Percentiles rank a stretch among this genome's conserved stretches.
phyloP scores from a whole-genome alignment of 2,888 invertebrate species.

The Melinaea menophilus region DNA sequence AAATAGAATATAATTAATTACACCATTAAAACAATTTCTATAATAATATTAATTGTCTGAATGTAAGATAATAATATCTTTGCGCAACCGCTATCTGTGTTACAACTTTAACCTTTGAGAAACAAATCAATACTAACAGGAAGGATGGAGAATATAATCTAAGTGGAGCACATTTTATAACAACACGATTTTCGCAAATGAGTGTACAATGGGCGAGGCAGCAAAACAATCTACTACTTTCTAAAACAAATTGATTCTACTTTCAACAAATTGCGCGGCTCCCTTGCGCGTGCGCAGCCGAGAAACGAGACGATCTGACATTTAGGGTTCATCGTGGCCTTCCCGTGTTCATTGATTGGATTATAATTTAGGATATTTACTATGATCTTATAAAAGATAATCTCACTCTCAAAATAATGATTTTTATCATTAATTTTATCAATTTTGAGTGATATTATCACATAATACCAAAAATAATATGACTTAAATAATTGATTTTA shows the following conservation, averaged over 20 bases:
- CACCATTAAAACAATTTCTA: too few species aligned
- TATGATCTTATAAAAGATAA: too few species aligned
- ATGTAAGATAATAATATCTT: background rate
- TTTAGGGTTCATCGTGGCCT: conserved; percentile 43
- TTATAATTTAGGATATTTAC: background rate
- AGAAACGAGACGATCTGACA: conserved; percentile 51
- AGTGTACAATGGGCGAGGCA: conserved; percentile 48
- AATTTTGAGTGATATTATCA: too few species aligned
- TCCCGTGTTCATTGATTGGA: conserved; percentile 40
- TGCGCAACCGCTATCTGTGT: background rate
- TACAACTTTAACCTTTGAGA: background rate
- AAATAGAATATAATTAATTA: too few species aligned
- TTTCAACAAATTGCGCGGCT: conserved; percentile 67
- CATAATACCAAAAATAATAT: too few species aligned
- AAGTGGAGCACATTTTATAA: conserved; percentile 21
- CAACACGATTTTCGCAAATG: conserved; percentile 36
- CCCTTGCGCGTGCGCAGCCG: conserved; percentile 38
- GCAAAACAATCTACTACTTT: conserved; percentile 66
- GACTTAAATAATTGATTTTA: too few species aligned
- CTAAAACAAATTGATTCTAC: conserved; percentile 74
- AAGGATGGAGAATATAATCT: background rate
- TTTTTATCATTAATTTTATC: too few species aligned
- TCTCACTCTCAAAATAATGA: too few species aligned
- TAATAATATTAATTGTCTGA: too few species aligned
- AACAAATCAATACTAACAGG: background rate